Evolutionary conservation across 1,140 invertebrate species (phyloP).

Genomic region (Pollicipes pollicipes): DNA sequence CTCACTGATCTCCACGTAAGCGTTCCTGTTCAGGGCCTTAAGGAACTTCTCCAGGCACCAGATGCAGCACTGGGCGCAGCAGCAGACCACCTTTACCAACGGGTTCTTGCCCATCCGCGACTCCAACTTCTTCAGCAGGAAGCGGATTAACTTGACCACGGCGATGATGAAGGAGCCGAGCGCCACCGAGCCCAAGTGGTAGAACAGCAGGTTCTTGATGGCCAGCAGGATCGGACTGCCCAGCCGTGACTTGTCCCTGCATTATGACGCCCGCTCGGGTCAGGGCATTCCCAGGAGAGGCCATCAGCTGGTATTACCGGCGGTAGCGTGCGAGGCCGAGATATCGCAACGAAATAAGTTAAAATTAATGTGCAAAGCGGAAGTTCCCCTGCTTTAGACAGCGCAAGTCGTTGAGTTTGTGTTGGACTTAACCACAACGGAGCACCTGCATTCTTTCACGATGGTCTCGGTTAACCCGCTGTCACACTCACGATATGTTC

Average conservation of each 20-base stretch:
- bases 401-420: too few relatives aligned
- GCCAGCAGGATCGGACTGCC: conserved; percentile 37
- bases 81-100: conserved; percentile 19
- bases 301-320: too few relatives aligned
- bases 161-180: conserved; percentile 56
- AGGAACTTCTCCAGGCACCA: conserved; percentile 53
- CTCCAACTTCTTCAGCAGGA: conserved; percentile 29
- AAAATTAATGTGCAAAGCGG: too few relatives aligned
- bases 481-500: too few relatives aligned
- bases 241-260: conserved; percentile 43
- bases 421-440: too few relatives aligned
- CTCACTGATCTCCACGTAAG: conserved; percentile 56
- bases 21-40: conserved; percentile 51
- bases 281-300: too few relatives aligned
- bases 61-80: conserved; percentile 52
- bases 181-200: conserved; percentile 57
- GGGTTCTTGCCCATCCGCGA: conserved; percentile 8
- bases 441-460: too few relatives aligned
- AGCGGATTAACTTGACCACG: conserved; percentile 43
- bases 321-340: too few relatives aligned
- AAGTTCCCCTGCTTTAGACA: too few relatives aligned
- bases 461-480: too few relatives aligned
- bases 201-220: conserved; percentile 38
- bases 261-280: too few relatives aligned
- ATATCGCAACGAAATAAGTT: too few relatives aligned